phyloP scores from a whole-genome alignment of 2,797 vertebrate species.

The Eulemur albifrons region DNA sequence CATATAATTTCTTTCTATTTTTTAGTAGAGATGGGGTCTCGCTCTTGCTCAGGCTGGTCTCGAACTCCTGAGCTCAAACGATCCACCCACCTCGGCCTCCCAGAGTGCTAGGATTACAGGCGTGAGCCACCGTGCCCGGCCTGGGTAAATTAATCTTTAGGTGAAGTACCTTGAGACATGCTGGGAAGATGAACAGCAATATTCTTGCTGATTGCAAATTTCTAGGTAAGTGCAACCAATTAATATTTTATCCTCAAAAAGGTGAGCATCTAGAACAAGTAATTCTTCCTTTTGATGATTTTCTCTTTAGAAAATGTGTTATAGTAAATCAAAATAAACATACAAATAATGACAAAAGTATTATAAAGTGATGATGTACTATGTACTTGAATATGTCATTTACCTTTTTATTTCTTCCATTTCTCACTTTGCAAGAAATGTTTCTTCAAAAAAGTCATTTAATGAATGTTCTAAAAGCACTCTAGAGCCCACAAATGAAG shows the following conservation, averaged over 20 bases:
- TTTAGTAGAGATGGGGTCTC: no score
- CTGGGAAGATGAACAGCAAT: background rate
- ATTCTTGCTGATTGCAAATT: background rate
- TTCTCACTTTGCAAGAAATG: background rate
- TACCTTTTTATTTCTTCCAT: background rate
- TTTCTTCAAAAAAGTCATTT: background rate
- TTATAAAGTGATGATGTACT: background rate
- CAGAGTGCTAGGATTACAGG: no score
- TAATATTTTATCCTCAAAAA: background rate
- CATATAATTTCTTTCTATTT: no score
- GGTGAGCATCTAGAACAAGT: background rate
- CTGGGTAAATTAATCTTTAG: background rate
- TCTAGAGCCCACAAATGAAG: background rate
- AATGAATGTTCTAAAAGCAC: background rate
- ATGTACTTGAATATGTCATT: background rate
- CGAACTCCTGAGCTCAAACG: no score
- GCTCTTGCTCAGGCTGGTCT: no score
- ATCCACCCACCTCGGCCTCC: no score
- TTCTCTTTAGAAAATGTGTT: background rate
- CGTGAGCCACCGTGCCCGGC: no score
- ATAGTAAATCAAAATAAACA: background rate
- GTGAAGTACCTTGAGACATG: background rate
- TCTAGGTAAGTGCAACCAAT: background rate
- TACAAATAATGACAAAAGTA: background rate
- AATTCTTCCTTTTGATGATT: background rate